phyloP scores from a whole-genome alignment of 2,888 invertebrate genomes.

The Poecilus cupreus region DNA sequence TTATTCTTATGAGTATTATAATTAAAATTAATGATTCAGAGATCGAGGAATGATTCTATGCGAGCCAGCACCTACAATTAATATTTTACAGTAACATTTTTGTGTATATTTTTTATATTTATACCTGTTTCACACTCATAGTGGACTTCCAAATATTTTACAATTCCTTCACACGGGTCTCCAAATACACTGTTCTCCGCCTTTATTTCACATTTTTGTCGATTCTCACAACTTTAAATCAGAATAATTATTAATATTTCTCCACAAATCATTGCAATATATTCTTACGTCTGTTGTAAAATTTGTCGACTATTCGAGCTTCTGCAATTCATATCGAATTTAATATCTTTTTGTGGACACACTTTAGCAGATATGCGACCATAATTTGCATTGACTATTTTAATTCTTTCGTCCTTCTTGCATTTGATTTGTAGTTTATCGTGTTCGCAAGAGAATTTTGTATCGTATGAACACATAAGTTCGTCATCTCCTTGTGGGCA shows the following conservation, averaged over 20 bases:
- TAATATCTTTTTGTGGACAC: not conserved
- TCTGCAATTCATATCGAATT: too few species aligned
- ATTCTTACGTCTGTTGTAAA: not conserved
- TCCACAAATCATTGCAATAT: not conserved
- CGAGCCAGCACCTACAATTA: too few species aligned
- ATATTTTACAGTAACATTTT: too few species aligned
- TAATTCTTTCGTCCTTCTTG: not conserved
- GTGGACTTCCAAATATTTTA: not conserved
- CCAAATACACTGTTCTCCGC: not conserved
- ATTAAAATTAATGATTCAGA: too few species aligned
- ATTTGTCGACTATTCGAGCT: too few species aligned
- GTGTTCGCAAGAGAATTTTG: not conserved
- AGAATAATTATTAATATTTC: too few species aligned
- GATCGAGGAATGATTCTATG: too few species aligned
- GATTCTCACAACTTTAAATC: too few species aligned
- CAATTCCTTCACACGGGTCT: not conserved
- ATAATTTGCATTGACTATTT: not conserved
- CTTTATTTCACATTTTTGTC: too few species aligned
- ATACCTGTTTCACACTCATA: not conserved
- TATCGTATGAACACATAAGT: not conserved
- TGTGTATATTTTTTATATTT: too few species aligned
- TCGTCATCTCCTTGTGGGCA: not conserved
- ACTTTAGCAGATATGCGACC: not conserved
- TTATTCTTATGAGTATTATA: too few species aligned
- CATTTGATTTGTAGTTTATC: not conserved